A percentile compares a stretch with the other conserved stretches of the same genome.
phyloP scores from a whole-genome alignment of 2,888 invertebrate species.

The Dasysyrphus albostriatus region DNA sequence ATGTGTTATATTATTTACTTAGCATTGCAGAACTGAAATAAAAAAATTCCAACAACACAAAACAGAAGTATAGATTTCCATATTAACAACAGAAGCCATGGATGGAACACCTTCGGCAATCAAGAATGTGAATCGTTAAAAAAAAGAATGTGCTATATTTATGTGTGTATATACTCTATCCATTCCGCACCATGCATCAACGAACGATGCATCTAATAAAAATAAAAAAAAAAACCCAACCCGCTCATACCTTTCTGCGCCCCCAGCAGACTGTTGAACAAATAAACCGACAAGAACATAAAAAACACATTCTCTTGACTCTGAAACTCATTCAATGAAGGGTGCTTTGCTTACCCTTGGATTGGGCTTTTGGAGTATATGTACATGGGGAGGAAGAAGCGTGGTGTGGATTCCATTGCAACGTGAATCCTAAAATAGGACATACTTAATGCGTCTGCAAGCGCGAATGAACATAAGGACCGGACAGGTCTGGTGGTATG shows the following conservation, averaged over 20 bases:
- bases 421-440: constrained; percentile 65
- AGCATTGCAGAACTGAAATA: not conserved
- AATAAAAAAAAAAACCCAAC: not conserved
- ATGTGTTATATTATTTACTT: not conserved
- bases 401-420: constrained; percentile 58
- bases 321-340: constrained; percentile 71
- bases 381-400: not conserved
- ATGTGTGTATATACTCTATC: not conserved
- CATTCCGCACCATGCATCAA: constrained; percentile 6
- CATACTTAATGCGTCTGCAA: constrained; percentile 68
- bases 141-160: constrained; percentile 25
- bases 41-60: constrained; percentile 11
- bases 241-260: constrained; percentile 1
- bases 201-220: constrained; percentile 31
- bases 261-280: constrained; percentile 64
- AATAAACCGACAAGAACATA: constrained; percentile 55
- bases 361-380: constrained; percentile 37
- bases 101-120: constrained; percentile 57
- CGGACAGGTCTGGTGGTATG: constrained; percentile 29
- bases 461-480: constrained; percentile 31
- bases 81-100: constrained; percentile 35
- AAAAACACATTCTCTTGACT: constrained; percentile 70
- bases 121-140: constrained; percentile 21
- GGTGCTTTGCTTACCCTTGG: constrained; percentile 73
- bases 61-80: constrained; percentile 1